A percentile compares a stretch with the other conserved stretches of the same genome.
Conservation (phyloP, 2,888 invertebrate species). For the Ormia ochracea region DNA sequence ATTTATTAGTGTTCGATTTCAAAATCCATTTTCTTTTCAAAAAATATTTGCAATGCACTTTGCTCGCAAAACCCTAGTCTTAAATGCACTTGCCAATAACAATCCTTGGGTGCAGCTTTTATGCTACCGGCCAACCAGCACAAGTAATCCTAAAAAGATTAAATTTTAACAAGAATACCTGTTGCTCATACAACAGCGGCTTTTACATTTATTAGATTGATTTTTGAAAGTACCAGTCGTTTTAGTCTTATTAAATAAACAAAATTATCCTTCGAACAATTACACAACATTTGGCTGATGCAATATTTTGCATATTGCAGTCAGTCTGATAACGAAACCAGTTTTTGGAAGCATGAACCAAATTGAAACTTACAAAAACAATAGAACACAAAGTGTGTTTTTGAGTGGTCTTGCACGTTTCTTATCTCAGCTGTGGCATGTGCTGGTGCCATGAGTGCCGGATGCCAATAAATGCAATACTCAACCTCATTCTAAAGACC, state of each 20-base stretch:
- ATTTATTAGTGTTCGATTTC: too few species aligned
- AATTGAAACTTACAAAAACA: slow-evolving; percentile 35
- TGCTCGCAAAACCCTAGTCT: too few species aligned
- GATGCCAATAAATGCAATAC: slow-evolving; percentile 50
- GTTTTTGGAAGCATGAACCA: slow-evolving; percentile 34
- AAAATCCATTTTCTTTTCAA: too few species aligned
- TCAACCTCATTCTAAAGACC: slow-evolving; percentile 53
- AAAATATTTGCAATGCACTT: too few species aligned
- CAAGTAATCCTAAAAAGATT: too few species aligned
- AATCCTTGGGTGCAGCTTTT: too few species aligned
- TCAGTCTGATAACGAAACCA: slow-evolving; percentile 36
- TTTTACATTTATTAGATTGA: background rate
- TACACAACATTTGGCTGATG: slow-evolving; percentile 54
- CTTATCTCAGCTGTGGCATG: slow-evolving; percentile 50
- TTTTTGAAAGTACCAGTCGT: slow-evolving; percentile 8
- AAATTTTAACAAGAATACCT: too few species aligned
- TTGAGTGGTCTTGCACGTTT: slow-evolving; percentile 7
- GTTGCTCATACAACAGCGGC: too few species aligned
- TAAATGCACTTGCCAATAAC: too few species aligned
- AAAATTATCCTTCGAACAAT: slow-evolving; percentile 48
- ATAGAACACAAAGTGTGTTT: slow-evolving; percentile 1
- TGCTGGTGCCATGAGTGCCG: slow-evolving; percentile 47
- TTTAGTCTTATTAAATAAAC: background rate
- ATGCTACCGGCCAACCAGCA: too few species aligned
- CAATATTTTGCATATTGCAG: slow-evolving; percentile 45